Conservation (phyloP, 2,888 invertebrate genomes). For the Parnassius smintheus region DNA sequence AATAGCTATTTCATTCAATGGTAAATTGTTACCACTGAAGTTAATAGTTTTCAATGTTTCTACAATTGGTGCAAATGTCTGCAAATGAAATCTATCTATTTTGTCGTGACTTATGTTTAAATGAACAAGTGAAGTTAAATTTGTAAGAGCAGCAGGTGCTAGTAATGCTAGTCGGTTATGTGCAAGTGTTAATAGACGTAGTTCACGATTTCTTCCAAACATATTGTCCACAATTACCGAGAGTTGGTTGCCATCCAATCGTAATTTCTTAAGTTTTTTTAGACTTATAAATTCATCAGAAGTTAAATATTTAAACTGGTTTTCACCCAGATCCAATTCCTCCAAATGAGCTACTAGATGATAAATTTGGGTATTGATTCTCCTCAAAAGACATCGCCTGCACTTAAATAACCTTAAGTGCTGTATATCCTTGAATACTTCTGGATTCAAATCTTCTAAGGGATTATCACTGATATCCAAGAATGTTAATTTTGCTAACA, state of each 20-base stretch:
- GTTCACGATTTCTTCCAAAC: conserved; percentile 81
- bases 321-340: conserved; percentile 88
- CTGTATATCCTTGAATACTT: conserved; percentile 89
- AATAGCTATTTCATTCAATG: conserved; percentile 77
- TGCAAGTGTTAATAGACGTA: conserved; percentile 82
- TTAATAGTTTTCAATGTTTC: conserved; percentile 83
- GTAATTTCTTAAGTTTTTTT: conserved; percentile 82
- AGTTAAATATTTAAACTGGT: conserved; percentile 87
- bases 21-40: conserved; percentile 86
- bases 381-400: conserved; percentile 85
- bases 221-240: conserved; percentile 88
- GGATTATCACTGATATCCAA: conserved; percentile 89
- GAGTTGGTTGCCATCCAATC: conserved; percentile 88
- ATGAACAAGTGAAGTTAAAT: conserved; percentile 84
- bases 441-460: conserved; percentile 86
- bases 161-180: conserved; percentile 88
- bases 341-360: conserved; percentile 86
- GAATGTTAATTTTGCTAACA: conserved; percentile 85
- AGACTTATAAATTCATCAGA: conserved; percentile 87
- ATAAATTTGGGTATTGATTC: conserved; percentile 90
- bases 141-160: conserved; percentile 87
- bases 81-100: conserved; percentile 84
- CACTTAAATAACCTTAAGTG: conserved; percentile 86
- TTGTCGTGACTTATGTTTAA: conserved; percentile 90
- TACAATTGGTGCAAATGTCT: conserved; percentile 81